Evolutionary conservation across 1,140 invertebrate genomes (phyloP).

Genomic region (Aphelenchoides avenae): DNA sequence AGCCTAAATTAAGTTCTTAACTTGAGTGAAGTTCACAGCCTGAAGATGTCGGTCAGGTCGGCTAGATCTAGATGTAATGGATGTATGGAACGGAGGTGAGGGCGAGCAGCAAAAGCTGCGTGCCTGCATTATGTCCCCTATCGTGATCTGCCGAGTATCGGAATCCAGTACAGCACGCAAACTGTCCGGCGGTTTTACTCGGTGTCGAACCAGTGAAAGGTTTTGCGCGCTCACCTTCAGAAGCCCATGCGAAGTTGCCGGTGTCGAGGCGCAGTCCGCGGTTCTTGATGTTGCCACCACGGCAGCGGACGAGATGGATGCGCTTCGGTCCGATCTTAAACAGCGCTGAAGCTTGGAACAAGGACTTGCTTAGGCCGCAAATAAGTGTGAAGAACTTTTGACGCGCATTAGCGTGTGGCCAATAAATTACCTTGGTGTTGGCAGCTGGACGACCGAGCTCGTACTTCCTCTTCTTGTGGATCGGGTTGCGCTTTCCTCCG

Average conservation of each 20-base stretch:
- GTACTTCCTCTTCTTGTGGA: slow-evolving; percentile 98
- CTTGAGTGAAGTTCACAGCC: too few relatives aligned
- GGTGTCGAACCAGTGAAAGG: too few relatives aligned
- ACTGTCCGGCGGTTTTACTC: too few relatives aligned
- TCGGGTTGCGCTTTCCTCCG: slow-evolving; percentile 87
- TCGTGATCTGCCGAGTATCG: neutral
- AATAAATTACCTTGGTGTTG: slow-evolving; percentile 80
- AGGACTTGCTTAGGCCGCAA: slow-evolving; percentile 12
- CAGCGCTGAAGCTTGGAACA: too few relatives aligned
- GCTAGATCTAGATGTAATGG: neutral
- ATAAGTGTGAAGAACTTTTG: slow-evolving; percentile 10
- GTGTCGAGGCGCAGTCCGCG: slow-evolving; percentile 89
- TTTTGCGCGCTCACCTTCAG: slow-evolving; percentile 82
- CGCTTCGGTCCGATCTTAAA: slow-evolving; percentile 77
- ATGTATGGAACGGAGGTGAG: slow-evolving; percentile 1
- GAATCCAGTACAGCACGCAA: neutral
- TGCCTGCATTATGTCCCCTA: slow-evolving; percentile 18
- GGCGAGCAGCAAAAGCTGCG: slow-evolving; percentile 12
- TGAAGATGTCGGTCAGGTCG: slow-evolving; percentile 3
- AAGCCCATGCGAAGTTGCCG: slow-evolving; percentile 96
- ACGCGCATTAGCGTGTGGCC: neutral
- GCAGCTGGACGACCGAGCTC: slow-evolving; percentile 94
- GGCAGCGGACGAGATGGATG: slow-evolving; percentile 85
- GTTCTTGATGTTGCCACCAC: slow-evolving; percentile 93
- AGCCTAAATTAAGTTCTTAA: slow-evolving; percentile 60